A percentile compares a stretch with the other conserved stretches of the same genome.
phyloP scores from a whole-genome alignment of 2,113 vertebrate species.

The Odontesthes bonariensis region DNA sequence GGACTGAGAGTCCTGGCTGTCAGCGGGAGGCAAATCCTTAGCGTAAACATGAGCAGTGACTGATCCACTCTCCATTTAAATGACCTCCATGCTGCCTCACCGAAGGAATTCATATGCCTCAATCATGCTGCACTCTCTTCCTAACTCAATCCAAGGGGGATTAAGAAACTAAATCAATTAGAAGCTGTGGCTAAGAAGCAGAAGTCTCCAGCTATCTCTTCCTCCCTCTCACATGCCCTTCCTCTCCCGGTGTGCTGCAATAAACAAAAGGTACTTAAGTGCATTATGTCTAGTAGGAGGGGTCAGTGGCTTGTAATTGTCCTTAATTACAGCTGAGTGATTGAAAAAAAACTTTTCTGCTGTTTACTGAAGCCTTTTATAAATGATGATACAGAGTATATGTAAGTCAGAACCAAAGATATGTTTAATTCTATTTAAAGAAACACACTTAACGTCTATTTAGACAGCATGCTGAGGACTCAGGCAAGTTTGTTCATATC shows the following conservation, averaged over 20 bases:
- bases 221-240: constrained; percentile 39
- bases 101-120: constrained; percentile 70
- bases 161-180: constrained; percentile 83
- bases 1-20: constrained; percentile 49
- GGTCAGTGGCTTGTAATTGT: constrained; percentile 47
- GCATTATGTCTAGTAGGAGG: constrained; percentile 37
- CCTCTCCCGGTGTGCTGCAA: constrained; percentile 26
- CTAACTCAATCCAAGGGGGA: constrained; percentile 74
- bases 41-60: constrained; percentile 68
- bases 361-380: not conserved
- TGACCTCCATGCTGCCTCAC: constrained; percentile 70
- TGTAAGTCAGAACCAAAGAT: constrained; percentile 27
- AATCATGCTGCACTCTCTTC: constrained; percentile 65
- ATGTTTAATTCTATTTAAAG: constrained; percentile 56
- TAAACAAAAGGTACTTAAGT: constrained; percentile 58
- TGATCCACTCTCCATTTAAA: constrained; percentile 74
- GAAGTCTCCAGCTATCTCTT: constrained; percentile 49
- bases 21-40: constrained; percentile 60
- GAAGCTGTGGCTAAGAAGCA: constrained; percentile 65
- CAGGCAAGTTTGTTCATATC: constrained; percentile 23
- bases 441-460: constrained; percentile 29
- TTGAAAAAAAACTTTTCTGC: constrained; percentile 26
- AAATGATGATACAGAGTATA: not conserved
- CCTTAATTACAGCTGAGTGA: constrained; percentile 42
- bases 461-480: constrained; percentile 31